phyloP scores from a whole-genome alignment of 2,888 invertebrate genomes.

The Trissoscelio sp. region DNA sequence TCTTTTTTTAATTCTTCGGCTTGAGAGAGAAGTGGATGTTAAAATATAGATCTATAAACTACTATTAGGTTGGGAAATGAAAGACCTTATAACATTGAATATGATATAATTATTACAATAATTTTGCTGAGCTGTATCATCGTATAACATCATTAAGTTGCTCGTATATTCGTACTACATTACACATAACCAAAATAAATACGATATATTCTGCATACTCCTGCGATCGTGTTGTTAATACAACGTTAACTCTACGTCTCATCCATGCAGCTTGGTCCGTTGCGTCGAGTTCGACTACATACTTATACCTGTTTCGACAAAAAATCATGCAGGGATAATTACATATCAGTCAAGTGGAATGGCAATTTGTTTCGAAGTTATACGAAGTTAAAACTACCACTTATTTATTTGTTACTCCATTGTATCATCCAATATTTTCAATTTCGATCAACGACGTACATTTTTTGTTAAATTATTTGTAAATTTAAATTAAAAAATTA shows the following conservation, averaged over 20 bases:
- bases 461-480: slow-evolving; percentile 38
- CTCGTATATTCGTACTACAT: slow-evolving; percentile 66
- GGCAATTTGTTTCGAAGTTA: slow-evolving; percentile 47
- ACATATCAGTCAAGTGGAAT: slow-evolving; percentile 60
- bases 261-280: slow-evolving; percentile 49
- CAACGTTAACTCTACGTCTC: slow-evolving; percentile 27
- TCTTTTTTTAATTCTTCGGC: no score
- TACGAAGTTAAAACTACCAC: slow-evolving; percentile 50
- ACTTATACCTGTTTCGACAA: slow-evolving; percentile 21
- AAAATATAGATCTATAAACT: no score
- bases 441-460: slow-evolving; percentile 41
- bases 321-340: slow-evolving; percentile 52
- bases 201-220: slow-evolving; percentile 58
- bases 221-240: slow-evolving; percentile 22
- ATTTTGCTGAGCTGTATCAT: slow-evolving; percentile 68
- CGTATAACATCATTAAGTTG: slow-evolving; percentile 68
- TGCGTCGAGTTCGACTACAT: slow-evolving; percentile 35
- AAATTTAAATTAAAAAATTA: slow-evolving; percentile 61
- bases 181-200: slow-evolving; percentile 69
- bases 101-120: slow-evolving; percentile 69
- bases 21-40: no score
- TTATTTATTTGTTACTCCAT: slow-evolving; percentile 28
- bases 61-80: slow-evolving; percentile 39
- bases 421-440: slow-evolving; percentile 17
- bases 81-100: slow-evolving; percentile 61